Percentiles rank a stretch among this genome's conserved stretches.
Evolutionary conservation across 1,140 invertebrate species (phyloP).

Genomic region (Aphis gossypii): DNA sequence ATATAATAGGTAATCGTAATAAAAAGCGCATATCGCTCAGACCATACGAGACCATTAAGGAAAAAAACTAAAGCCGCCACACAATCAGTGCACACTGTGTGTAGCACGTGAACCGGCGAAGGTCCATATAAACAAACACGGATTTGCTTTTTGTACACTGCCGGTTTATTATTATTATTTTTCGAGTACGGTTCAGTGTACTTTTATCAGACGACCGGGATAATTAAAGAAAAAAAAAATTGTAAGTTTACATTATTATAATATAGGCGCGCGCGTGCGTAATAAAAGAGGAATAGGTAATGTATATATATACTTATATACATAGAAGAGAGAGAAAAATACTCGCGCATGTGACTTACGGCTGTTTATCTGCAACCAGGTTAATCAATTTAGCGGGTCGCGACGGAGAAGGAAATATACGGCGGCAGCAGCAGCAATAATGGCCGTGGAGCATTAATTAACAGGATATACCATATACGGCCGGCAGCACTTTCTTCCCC

Average conservation of each 20-base stretch:
- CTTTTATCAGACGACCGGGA: slow-evolving; percentile 53
- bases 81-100: slow-evolving; percentile 2
- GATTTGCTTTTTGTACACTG: slow-evolving; percentile 51
- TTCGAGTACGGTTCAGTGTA: slow-evolving; percentile 53
- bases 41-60: slow-evolving; percentile 13
- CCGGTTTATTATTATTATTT: slow-evolving; percentile 10
- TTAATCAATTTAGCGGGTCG: slow-evolving; percentile 50
- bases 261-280: background rate
- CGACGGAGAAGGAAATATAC: slow-evolving; percentile 15
- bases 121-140: slow-evolving; percentile 54
- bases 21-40: slow-evolving; percentile 20
- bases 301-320: too few relatives aligned
- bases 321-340: background rate
- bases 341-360: slow-evolving; percentile 44
- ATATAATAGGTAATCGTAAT: background rate
- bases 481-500: background rate
- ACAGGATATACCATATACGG: slow-evolving; percentile 38
- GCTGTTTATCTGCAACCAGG: slow-evolving; percentile 49
- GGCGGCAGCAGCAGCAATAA: background rate
- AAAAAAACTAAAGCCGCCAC: background rate
- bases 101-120: background rate
- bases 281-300: background rate
- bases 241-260: background rate
- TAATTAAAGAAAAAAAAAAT: slow-evolving; percentile 43
- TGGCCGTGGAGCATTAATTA: background rate